Evolutionary conservation across 2,797 vertebrate genomes (phyloP).

Genomic region (Ciconia nigra): DNA sequence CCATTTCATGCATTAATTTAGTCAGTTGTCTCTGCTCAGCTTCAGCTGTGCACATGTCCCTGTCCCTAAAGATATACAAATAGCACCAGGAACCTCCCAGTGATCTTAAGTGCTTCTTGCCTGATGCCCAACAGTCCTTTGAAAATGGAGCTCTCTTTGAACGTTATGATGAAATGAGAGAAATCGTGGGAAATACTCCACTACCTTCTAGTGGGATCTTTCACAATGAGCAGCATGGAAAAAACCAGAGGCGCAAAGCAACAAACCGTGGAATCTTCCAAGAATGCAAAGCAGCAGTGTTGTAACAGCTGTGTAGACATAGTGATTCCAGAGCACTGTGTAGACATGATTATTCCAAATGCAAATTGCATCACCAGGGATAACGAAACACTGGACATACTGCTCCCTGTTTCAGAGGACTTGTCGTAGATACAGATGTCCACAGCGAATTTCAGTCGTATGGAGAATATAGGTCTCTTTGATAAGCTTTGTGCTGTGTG

Average conservation of each 20-base stretch:
- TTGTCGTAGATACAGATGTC: not conserved
- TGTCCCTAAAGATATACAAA: not conserved
- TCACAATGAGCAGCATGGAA: not conserved
- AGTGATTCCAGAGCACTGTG: not conserved
- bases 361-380: not conserved
- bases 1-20: not conserved
- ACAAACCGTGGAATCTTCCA: constrained; percentile 1
- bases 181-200: not conserved
- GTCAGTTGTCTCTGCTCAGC: not conserved
- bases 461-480: not conserved
- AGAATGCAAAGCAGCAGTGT: constrained; percentile 36
- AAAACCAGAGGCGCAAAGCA: not conserved
- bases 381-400: not conserved
- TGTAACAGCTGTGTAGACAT: constrained; percentile 22
- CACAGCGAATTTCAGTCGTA: not conserved
- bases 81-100: not conserved
- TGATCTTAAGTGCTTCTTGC: not conserved
- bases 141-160: not conserved
- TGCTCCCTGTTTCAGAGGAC: not conserved
- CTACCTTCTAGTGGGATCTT: not conserved
- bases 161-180: not conserved
- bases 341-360: not conserved
- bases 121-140: not conserved
- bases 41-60: not conserved
- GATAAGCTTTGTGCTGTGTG: not conserved